Evolutionary conservation across 2,797 vertebrate species (phyloP).

Genomic region (Thamnophis elegans): DNA sequence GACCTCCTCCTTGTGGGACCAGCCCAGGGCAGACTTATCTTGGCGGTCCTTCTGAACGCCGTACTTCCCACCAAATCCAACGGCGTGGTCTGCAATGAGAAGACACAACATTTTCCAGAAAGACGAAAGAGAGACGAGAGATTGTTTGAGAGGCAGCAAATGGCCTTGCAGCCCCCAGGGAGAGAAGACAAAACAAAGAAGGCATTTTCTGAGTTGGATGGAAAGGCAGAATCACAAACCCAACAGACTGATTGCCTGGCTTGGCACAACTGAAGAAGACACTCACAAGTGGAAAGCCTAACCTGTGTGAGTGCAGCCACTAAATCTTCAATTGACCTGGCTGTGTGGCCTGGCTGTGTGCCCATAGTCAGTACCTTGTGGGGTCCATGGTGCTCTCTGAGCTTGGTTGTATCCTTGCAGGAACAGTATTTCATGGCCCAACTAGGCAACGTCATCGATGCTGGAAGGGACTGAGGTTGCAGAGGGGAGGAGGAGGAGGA

Average conservation of each 20-base stretch:
- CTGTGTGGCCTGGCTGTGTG: not conserved
- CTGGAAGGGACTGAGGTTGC: no score
- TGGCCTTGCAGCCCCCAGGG: not conserved
- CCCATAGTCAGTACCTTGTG: not conserved
- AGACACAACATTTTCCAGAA: no score
- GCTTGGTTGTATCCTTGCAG: not conserved
- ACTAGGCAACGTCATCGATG: no score
- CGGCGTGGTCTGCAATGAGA: conserved; percentile 74
- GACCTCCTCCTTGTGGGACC: conserved; percentile 65
- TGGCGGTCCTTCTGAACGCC: conserved; percentile 84
- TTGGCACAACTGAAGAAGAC: not conserved
- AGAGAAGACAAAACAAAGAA: not conserved
- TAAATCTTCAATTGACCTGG: not conserved
- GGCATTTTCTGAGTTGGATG: not conserved
- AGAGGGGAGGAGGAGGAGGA: not conserved
- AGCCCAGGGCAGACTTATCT: conserved; percentile 72
- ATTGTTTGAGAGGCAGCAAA: not conserved
- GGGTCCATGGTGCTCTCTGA: not conserved
- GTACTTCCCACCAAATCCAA: conserved; percentile 87
- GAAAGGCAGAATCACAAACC: not conserved
- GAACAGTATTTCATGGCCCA: no score
- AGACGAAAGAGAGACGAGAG: not conserved
- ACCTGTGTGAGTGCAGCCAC: not conserved
- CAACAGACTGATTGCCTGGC: not conserved
- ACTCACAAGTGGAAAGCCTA: not conserved